Evolutionary conservation across 2,113 vertebrate species (phyloP).

Genomic region (Nycticorax nycticorax): DNA sequence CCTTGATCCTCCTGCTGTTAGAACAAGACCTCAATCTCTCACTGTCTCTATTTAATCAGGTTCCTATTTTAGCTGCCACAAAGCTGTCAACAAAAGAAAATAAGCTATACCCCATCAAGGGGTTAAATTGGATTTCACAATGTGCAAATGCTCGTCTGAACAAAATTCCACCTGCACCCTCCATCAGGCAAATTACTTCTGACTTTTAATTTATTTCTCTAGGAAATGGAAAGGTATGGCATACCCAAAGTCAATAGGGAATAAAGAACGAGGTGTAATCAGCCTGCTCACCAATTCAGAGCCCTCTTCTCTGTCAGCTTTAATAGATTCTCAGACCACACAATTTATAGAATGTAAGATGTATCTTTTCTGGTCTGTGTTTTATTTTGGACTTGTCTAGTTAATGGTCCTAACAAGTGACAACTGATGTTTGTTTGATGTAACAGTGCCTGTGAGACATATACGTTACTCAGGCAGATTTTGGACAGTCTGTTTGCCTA

Average conservation of each 20-base stretch:
- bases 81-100: conserved; percentile 96
- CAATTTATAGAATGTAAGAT: conserved; percentile 87
- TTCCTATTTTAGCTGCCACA: conserved; percentile 90
- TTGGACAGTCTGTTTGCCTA: not conserved
- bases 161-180: conserved; percentile 87
- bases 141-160: conserved; percentile 80
- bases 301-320: conserved; percentile 90
- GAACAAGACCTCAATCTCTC: conserved; percentile 99
- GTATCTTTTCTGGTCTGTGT: conserved; percentile 80
- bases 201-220: conserved; percentile 99
- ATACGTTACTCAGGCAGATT: not conserved
- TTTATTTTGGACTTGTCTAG: conserved; percentile 76
- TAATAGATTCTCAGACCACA: conserved; percentile 92
- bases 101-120: conserved; percentile 82
- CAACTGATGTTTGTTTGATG: conserved; percentile 77
- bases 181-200: conserved; percentile 99
- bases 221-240: conserved; percentile 98
- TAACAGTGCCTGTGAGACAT: conserved; percentile 24
- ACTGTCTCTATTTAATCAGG: conserved; percentile 98
- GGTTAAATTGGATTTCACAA: conserved; percentile 95
- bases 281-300: conserved; percentile 85
- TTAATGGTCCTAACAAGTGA: conserved; percentile 86
- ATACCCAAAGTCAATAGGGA: conserved; percentile 95
- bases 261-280: conserved; percentile 90
- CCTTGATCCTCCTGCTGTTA: conserved; percentile 92